Base-by-base conservation (phyloP, 2,797 vertebrate genomes). In the Holocentrus rufus region DNA sequence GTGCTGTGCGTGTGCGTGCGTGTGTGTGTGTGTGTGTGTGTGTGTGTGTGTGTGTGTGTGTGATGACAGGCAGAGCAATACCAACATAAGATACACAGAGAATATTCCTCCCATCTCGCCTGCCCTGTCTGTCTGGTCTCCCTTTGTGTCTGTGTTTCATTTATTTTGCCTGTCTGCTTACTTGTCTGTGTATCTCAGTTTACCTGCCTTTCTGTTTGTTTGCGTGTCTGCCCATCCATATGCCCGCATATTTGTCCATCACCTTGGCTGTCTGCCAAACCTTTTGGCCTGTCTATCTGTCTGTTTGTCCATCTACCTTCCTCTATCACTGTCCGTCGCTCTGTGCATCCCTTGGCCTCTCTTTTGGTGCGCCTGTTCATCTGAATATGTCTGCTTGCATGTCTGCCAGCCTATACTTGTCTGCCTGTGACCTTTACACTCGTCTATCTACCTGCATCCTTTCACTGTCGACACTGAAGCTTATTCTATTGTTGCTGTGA, bases 171-270 rank as follows among this genome's bases (percentile, higher is more conserved):
- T 22, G 15, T 20, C 50, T 65, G 23, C 36, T 39, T 39, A 39
- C 2, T 22, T 53, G 50, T 23, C 50, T 47, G 1, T 17, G 3
- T 47, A 7, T 17, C 44, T 47, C 44, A 47, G 15, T 47, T 47
- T 18, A 47, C 44, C n/a, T 11, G n/a, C 7, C n/a, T 50, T 8
- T 71, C 46, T 66, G 65, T 80, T 74, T 80, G 66, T 74, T 78
- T 88, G 73, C 58, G 60, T 69, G 53, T 79, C 75, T 77, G 63
- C 65, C 76, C 70, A 27, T 56, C 69, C 72, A 61, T 54, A 65
- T 52, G 59, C 61, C 61, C 83, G 68, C 59, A 50, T 83, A 63
- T 87, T 82, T 90, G 74, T 71, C 80, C 74, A 77, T 69, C 80
- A 82, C 69, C 1, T 23, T 59, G 46, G 60, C 68, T 11, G 44